These are phyloP conservation scores for Rafetus swinhoei DNA, from an alignment of 2,113 vertebrate species.

Conservation along the genomic window DNA sequence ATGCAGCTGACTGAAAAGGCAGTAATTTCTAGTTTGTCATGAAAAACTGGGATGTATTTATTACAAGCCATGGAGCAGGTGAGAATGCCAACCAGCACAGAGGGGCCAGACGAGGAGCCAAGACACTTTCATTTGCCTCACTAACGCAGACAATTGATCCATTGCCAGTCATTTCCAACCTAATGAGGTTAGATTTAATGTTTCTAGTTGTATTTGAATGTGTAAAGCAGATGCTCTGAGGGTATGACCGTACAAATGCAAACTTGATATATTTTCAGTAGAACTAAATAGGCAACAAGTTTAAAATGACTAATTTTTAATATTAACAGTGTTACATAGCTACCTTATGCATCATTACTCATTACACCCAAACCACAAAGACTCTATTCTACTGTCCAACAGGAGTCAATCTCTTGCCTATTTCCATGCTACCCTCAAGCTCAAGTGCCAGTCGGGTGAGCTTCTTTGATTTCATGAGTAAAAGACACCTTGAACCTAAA, in stretches of 20 bases:
- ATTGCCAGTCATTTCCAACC: background rate
- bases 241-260: background rate
- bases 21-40: background rate
- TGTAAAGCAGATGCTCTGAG: background rate
- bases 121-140: background rate
- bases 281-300: background rate
- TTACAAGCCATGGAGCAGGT: background rate
- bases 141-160: background rate
- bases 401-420: background rate
- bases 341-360: background rate
- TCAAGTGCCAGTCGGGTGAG: rapidly evolving
- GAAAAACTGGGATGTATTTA: background rate
- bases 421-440: background rate
- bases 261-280: background rate
- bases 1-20: slow-evolving; percentile 1
- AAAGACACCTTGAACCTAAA: background rate
- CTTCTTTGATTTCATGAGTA: rapidly evolving
- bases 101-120: background rate
- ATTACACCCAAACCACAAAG: background rate
- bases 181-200: background rate
- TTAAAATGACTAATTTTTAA: background rate
- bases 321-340: background rate
- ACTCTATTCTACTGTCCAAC: background rate
- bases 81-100: background rate
- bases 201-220: background rate